These are phyloP conservation scores for Microvelia longipes DNA, from an alignment of 1,140 invertebrate genomes.

Conservation along the genomic window DNA sequence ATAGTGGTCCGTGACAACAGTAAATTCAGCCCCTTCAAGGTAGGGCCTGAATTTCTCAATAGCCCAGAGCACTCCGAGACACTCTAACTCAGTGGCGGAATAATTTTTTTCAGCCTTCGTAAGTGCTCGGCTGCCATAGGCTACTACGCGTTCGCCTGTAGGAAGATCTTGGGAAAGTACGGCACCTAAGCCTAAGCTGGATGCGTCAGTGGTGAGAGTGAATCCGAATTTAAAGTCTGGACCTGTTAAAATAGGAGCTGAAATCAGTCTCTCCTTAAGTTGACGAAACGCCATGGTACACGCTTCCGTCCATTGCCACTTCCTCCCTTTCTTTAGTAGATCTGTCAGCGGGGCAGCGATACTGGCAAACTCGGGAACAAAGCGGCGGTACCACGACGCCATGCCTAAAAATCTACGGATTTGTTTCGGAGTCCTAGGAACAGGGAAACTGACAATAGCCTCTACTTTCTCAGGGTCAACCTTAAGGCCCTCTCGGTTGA, in stretches of 20 bases:
- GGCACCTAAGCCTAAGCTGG: neutral
- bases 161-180: neutral
- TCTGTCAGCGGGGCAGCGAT: slow-evolving; percentile 26
- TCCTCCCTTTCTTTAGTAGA: neutral
- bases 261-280: neutral
- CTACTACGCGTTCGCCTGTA: slow-evolving; percentile 18
- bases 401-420: slow-evolving; percentile 32
- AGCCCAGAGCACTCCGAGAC: slow-evolving; percentile 29
- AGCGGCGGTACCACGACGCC: slow-evolving; percentile 30
- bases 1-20: slow-evolving; percentile 31
- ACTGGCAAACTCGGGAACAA: slow-evolving; percentile 31
- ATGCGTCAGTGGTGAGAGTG: neutral
- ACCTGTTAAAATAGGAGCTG: neutral
- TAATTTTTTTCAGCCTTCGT: slow-evolving; percentile 27
- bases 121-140: slow-evolving; percentile 26
- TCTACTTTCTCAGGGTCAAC: slow-evolving; percentile 9
- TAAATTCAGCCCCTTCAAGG: slow-evolving; percentile 28
- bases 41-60: slow-evolving; percentile 27
- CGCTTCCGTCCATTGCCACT: neutral
- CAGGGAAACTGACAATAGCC: slow-evolving; percentile 19
- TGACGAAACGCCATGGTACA: neutral
- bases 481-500: slow-evolving; percentile 1
- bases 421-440: slow-evolving; percentile 27
- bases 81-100: slow-evolving; percentile 29
- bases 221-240: neutral